A percentile compares a stretch with the other conserved stretches of the same genome.
These are phyloP conservation scores for Parelbella ahira DNA, from an alignment of 2,888 invertebrate species.

Conservation along the genomic window DNA sequence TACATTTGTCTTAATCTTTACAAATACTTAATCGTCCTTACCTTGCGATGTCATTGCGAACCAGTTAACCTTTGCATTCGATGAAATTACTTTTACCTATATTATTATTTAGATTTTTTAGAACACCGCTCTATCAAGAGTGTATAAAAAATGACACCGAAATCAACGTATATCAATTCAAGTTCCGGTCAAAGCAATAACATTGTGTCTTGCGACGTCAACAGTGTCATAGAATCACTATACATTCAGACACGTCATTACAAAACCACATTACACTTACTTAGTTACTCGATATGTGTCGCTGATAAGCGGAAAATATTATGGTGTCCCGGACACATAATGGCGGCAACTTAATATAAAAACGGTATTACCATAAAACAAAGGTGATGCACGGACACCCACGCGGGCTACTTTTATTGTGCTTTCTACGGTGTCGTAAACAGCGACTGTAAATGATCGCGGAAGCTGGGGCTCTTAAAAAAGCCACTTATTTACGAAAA, in stretches of 20 bases:
- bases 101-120: no score
- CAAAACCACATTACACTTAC: slow-evolving; percentile 22
- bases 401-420: slow-evolving; percentile 52
- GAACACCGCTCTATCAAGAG: no score
- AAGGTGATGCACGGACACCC: slow-evolving; percentile 53
- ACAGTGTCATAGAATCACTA: slow-evolving; percentile 13
- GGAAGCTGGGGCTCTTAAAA: slow-evolving; percentile 22
- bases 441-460: slow-evolving; percentile 23
- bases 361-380: slow-evolving; percentile 52
- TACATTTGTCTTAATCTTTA: no score
- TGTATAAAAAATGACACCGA: no score
- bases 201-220: slow-evolving; percentile 10
- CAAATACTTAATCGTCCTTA: no score
- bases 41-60: no score
- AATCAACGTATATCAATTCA: neutral
- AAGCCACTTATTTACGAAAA: neutral
- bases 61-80: no score
- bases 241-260: slow-evolving; percentile 20
- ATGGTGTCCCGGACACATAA: slow-evolving; percentile 34
- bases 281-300: slow-evolving; percentile 23
- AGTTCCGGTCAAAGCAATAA: slow-evolving; percentile 11
- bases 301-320: slow-evolving; percentile 31
- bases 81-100: no score
- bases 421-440: slow-evolving; percentile 38
- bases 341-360: slow-evolving; percentile 54